These are phyloP conservation scores for Microplitis demolitor DNA, from an alignment of 1,140 invertebrate species.

Conservation along the genomic window DNA sequence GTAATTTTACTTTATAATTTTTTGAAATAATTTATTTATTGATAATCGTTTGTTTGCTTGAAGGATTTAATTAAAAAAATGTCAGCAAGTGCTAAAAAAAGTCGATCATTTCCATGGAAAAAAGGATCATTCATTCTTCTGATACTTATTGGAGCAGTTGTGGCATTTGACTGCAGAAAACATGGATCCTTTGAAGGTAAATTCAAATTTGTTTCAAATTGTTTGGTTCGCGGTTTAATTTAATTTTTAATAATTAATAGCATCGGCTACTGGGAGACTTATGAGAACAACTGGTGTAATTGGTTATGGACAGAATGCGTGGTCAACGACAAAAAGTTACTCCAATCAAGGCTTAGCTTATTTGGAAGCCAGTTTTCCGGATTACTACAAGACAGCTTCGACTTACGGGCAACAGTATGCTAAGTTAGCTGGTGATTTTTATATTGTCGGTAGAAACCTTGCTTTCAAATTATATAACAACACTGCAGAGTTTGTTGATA, in stretches of 20 bases:
- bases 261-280: constrained; percentile 64
- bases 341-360: constrained; percentile 66
- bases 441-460: constrained; percentile 63
- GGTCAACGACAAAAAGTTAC: constrained; percentile 63
- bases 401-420: constrained; percentile 66
- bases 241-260: constrained; percentile 46
- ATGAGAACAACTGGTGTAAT: constrained; percentile 67
- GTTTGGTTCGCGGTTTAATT: constrained; percentile 16
- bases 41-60: neutral
- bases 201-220: neutral
- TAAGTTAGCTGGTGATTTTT: constrained; percentile 65
- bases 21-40: constrained; percentile 1
- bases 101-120: constrained; percentile 52
- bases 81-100: constrained; percentile 44
- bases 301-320: constrained; percentile 66
- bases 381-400: constrained; percentile 66
- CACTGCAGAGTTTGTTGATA: constrained; percentile 60
- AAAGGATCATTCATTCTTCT: constrained; percentile 49
- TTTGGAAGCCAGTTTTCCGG: constrained; percentile 70
- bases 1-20: neutral
- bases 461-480: constrained; percentile 61
- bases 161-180: constrained; percentile 52
- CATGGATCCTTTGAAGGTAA: constrained; percentile 56
- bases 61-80: constrained; percentile 54
- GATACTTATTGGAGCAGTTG: constrained; percentile 45